Percentiles rank a stretch among this genome's conserved stretches.
phyloP scores from a whole-genome alignment of 1,140 invertebrate genomes.

The Cotesia vestalis region DNA sequence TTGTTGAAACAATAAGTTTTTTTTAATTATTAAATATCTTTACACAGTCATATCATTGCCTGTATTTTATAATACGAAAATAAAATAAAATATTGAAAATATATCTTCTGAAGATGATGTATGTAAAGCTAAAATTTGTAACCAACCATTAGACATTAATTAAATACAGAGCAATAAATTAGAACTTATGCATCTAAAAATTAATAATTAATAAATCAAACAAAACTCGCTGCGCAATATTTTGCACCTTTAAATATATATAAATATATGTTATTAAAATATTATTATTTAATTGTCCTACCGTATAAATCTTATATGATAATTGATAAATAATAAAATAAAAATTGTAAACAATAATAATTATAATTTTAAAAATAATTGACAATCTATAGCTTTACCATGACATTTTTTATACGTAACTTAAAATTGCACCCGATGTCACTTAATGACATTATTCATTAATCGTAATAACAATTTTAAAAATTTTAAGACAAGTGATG shows the following conservation, averaged over 20 bases:
- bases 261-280: too few relatives aligned
- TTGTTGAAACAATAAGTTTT: too few relatives aligned
- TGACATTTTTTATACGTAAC: slow-evolving; percentile 3
- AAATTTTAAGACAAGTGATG: neutral
- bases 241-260: too few relatives aligned
- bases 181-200: too few relatives aligned
- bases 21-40: neutral
- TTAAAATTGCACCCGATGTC: neutral
- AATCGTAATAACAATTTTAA: neutral
- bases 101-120: neutral
- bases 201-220: too few relatives aligned
- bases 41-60: slow-evolving; percentile 25
- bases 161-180: too few relatives aligned
- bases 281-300: too few relatives aligned
- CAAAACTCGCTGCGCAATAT: too few relatives aligned
- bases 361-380: slow-evolving; percentile 3
- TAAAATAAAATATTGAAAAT: slow-evolving; percentile 15
- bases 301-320: too few relatives aligned
- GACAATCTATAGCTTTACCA: slow-evolving; percentile 1
- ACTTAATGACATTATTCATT: slow-evolving; percentile 3
- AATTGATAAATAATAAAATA: too few relatives aligned
- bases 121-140: too few relatives aligned
- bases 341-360: too few relatives aligned
- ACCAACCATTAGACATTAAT: slow-evolving; percentile 2
- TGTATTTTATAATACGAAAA: slow-evolving; percentile 18